Evolutionary conservation across 1,140 invertebrate genomes (phyloP), one percentile per base, ranked within the genome.

Genomic region (Trichonephila clavipes): DNA sequence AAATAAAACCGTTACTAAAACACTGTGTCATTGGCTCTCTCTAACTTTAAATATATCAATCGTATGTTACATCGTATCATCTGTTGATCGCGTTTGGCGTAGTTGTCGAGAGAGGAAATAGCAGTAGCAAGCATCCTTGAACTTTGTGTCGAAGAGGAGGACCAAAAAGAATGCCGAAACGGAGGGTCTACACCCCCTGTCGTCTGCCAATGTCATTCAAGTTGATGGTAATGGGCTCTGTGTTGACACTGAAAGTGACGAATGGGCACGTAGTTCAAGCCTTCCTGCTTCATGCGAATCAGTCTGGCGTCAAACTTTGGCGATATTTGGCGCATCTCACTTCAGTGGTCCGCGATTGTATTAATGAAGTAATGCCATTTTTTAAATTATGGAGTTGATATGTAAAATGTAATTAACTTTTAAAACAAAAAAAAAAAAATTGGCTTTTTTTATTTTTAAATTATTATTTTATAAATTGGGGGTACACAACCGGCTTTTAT

Each of bases 151-250:
- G 24, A 34, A 90, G 51, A 34, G 40, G 81, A 66, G 82, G 82
- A 66, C 59, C 28, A 83, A 92, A 92, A 81, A 44, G 58, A 64
- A 83, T 24, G 44, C 77, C 81, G 58, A 66, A n/a, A 24, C 44
- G n/a, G 82, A 61, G 72, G 58, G 59, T 24, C 59, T 62, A 64
- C 91, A 58, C 64, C 92, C 92, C 87, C 58, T n/a, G 44, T 82
- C 77, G 85, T 82, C 92, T 64, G 66, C 92, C 91, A 92, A 88
- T 93, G 92, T 93, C 86, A 93, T 44, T 87, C 86, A 88, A 88
- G 58, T 88, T 93, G 92, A 93, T 88, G 86, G 24, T 81, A 93
- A 93, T 93, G 66, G 85, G 69, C 58, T 82, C 85, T 82, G 66
- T 62, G 28, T 85, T 88, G 92, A 77, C 92, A 93, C 24, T 51